These are phyloP conservation scores for Polyodon spathula DNA, from an alignment of 2,113 vertebrate genomes.

Conservation along the genomic window DNA sequence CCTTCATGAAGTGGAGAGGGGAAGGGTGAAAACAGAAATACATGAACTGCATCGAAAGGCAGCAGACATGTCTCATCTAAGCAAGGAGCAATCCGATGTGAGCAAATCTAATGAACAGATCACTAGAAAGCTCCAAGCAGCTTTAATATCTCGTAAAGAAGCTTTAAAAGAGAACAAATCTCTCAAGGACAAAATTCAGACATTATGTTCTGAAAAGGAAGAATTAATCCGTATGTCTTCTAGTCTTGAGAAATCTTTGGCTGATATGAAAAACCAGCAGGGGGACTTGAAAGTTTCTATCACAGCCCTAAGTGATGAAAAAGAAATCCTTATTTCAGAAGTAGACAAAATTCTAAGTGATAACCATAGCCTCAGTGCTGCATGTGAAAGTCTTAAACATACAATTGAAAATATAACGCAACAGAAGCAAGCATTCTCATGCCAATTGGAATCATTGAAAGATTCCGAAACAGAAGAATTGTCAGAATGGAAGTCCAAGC, in stretches of 20 bases:
- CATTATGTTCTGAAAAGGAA: constrained; percentile 40
- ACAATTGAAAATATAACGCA: constrained; percentile 77
- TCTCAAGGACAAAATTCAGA: constrained; percentile 52
- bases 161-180: constrained; percentile 58
- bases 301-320: constrained; percentile 30
- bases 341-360: constrained; percentile 53
- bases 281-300: constrained; percentile 32
- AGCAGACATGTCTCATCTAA: constrained; percentile 11
- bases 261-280: constrained; percentile 40
- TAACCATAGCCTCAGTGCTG: constrained; percentile 66
- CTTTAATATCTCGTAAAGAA: constrained; percentile 74
- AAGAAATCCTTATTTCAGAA: constrained; percentile 40
- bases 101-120: constrained; percentile 46
- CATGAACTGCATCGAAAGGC: constrained; percentile 44
- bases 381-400: constrained; percentile 73
- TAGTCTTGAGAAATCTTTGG: constrained; percentile 35
- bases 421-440: constrained; percentile 77
- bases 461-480: constrained; percentile 75
- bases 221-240: constrained; percentile 34
- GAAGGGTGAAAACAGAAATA: constrained; percentile 30
- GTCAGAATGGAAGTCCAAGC: constrained; percentile 72
- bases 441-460: constrained; percentile 72
- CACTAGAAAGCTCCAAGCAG: constrained; percentile 70
- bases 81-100: constrained; percentile 27
- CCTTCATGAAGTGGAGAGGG: constrained; percentile 27